Evolutionary conservation across 2,888 invertebrate species (phyloP).

Genomic region (Ariolimax columbianus): DNA sequence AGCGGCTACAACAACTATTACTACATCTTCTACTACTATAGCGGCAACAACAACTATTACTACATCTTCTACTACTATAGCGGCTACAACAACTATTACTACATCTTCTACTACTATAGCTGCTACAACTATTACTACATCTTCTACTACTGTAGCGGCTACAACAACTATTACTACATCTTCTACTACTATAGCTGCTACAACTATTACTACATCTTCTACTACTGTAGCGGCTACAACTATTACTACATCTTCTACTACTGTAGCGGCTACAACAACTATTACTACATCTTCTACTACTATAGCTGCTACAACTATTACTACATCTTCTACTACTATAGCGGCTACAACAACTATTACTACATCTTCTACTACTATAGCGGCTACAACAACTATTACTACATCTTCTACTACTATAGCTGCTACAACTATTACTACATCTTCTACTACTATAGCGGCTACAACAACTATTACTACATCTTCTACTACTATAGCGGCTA

Average conservation of each 20-base stretch:
- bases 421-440: neutral
- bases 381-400: conserved; percentile 4
- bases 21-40: conserved; percentile 19
- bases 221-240: neutral
- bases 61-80: neutral
- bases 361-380: neutral
- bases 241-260: conserved; percentile 1
- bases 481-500: neutral
- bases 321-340: neutral
- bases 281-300: too few relatives aligned
- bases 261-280: neutral
- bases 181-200: neutral
- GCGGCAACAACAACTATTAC: conserved; percentile 2
- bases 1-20: neutral
- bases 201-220: conserved; percentile 13
- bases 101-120: too few relatives aligned
- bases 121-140: neutral
- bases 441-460: too few relatives aligned
- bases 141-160: neutral
- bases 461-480: too few relatives aligned
- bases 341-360: neutral
- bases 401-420: conserved; percentile 7
- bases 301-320: neutral
- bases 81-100: neutral
- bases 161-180: neutral